Evolutionary conservation across 2,113 vertebrate species (phyloP).

Genomic region (Aleadryas rufinucha): DNA sequence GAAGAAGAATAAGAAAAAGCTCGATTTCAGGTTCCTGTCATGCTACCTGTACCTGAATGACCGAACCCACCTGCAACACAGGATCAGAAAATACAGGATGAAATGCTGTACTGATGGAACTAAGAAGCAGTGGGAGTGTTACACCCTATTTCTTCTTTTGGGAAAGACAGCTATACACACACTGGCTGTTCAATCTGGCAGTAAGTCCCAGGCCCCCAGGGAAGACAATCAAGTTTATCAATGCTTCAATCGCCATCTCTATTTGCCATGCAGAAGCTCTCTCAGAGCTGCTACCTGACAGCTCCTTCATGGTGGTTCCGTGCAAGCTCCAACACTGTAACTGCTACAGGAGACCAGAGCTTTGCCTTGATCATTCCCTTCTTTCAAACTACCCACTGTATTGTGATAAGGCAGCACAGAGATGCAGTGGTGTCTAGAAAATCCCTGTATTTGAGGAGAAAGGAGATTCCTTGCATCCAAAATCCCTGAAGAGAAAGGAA

Average conservation of each 20-base stretch:
- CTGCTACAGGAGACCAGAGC: not conserved
- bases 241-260: not conserved
- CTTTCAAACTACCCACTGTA: not conserved
- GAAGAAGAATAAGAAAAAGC: not conserved
- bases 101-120: not conserved
- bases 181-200: not conserved
- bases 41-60: not conserved
- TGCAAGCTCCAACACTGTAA: fast-evolving
- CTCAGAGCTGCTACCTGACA: not conserved
- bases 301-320: not conserved
- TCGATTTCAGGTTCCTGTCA: not conserved
- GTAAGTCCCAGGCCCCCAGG: not conserved
- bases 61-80: not conserved
- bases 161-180: not conserved
- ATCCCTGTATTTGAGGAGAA: not conserved
- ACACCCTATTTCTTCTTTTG: not conserved
- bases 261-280: not conserved
- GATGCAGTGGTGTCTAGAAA: not conserved
- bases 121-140: not conserved
- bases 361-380: not conserved
- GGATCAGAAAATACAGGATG: not conserved
- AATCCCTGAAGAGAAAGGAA: not conserved
- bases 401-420: not conserved
- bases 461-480: not conserved
- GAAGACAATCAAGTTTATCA: not conserved